Evolutionary conservation across 2,888 invertebrate species (phyloP), one percentile per base, ranked within the genome.

Genomic region (Endotricha flammealis): DNA sequence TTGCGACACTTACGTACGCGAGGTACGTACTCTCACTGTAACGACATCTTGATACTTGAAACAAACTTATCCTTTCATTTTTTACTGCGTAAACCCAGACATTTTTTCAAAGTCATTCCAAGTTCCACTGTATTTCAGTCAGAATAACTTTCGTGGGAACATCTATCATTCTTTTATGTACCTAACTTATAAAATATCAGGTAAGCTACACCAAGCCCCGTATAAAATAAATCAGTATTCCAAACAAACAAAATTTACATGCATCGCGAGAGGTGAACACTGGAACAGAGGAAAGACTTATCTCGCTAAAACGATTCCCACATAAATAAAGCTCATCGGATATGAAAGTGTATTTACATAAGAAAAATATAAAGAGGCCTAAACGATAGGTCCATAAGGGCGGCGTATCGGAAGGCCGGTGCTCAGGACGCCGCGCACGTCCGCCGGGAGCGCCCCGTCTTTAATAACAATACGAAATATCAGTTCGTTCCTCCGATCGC

Each of bases 271-370:
- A 79, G 66, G 66, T 73, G 75, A 77, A 75, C 77, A 74, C 68
- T 70, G 70, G 61, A 64, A 66, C 76, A 73, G 66, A 71, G 54
- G 63, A 72, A 69, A 77, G 77, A 80, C 81, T 78, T 85, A 86
- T 83, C 80, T 85, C 70, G 81, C 78, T 73, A 82, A 81, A 86
- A 81, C 83, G 85, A 85, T 86, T 86, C 82, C 85, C 85, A 86
- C 86, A 86, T 86, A 86, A 86, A 85, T 86, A 86, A 86, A 86
- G 83, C 83, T 86, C 83, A 85, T 85, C 81, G 83, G 82, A 86
- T 85, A 86, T 86, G 80, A 85, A 83, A 76, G 71, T 46, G 79
- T 80, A 86, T 86, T 86, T 85, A 83, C 85, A 85, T 85, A 86
- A 82, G 85, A 82, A 85, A 83, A 82, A 83, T 85, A 83, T 82